These are phyloP conservation scores for Agrenia bidenticulata DNA, from an alignment of 2,888 invertebrate species.

Conservation along the genomic window DNA sequence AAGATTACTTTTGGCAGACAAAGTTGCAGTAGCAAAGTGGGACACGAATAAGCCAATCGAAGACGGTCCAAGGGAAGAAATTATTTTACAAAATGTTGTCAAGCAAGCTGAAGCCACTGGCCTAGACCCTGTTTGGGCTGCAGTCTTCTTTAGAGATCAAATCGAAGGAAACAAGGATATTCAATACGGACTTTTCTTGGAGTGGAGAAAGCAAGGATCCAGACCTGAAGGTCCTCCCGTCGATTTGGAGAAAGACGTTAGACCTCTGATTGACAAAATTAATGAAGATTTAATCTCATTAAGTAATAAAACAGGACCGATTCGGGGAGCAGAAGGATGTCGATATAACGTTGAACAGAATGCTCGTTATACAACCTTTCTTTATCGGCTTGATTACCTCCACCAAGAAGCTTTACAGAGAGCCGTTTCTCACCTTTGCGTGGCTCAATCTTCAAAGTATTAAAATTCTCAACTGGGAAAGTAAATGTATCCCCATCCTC, in stretches of 20 bases:
- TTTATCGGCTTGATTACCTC: constrained; percentile 28
- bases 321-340: constrained; percentile 19
- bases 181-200: constrained; percentile 30
- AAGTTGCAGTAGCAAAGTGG: constrained; percentile 40
- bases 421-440: constrained; percentile 27
- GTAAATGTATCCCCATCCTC: no score
- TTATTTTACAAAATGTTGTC: constrained; percentile 34
- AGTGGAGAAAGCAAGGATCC: constrained; percentile 24
- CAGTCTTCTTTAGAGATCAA: constrained; percentile 34
- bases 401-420: constrained; percentile 30
- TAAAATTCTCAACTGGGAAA: no score
- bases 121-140: constrained; percentile 28
- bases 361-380: constrained; percentile 29
- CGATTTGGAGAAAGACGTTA: constrained; percentile 30
- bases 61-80: constrained; percentile 37
- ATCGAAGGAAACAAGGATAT: constrained; percentile 45
- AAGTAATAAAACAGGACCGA: constrained; percentile 22
- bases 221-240: constrained; percentile 34
- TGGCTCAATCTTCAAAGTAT: not conserved
- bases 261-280: constrained; percentile 37
- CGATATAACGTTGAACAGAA: constrained; percentile 21
- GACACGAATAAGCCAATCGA: constrained; percentile 32
- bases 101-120: constrained; percentile 24
- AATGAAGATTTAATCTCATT: constrained; percentile 30
- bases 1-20: constrained; percentile 32